Conservation (phyloP, 1,140 invertebrate genomes). For the Aphaenogaster floridana region DNA sequence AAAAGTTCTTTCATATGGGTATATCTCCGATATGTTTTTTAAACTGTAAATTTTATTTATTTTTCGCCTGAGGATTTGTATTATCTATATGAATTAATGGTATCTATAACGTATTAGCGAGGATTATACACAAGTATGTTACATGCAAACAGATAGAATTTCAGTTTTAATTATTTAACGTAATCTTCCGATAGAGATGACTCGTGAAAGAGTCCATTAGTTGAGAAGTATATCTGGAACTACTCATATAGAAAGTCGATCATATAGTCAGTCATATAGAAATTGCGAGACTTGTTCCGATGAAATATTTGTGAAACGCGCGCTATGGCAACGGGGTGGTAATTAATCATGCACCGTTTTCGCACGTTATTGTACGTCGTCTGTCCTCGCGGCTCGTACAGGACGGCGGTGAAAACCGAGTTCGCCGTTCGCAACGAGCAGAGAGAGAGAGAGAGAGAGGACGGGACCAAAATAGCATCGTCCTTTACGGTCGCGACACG, state of each 20-base stretch:
- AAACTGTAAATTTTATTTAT: conserved; percentile 61
- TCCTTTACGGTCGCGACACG: conserved; percentile 70
- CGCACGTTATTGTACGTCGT: conserved; percentile 10
- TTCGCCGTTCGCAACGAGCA: conserved; percentile 56
- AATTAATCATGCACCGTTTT: conserved; percentile 54
- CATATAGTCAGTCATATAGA: too few species aligned
- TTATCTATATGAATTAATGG: conserved; percentile 44
- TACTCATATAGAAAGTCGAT: background rate
- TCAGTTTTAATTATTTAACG: background rate
- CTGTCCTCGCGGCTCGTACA: background rate
- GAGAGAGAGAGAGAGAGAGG: conserved; percentile 26
- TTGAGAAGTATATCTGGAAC: background rate
- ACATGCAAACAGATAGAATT: background rate
- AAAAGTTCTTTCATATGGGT: conserved; percentile 4
- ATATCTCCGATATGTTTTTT: conserved; percentile 43
- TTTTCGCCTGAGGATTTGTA: conserved; percentile 8
- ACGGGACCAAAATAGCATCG: conserved; percentile 68
- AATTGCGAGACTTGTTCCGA: background rate
- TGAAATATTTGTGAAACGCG: conserved; percentile 19
- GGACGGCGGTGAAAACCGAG: conserved; percentile 11
- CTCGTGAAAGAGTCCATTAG: background rate
- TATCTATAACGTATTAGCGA: background rate
- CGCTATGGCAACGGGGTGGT: conserved; percentile 3
- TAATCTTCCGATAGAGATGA: background rate
- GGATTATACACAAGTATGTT: background rate